Base-by-base conservation (phyloP, 1,140 invertebrate species). In the Drosophila bifasciata region DNA sequence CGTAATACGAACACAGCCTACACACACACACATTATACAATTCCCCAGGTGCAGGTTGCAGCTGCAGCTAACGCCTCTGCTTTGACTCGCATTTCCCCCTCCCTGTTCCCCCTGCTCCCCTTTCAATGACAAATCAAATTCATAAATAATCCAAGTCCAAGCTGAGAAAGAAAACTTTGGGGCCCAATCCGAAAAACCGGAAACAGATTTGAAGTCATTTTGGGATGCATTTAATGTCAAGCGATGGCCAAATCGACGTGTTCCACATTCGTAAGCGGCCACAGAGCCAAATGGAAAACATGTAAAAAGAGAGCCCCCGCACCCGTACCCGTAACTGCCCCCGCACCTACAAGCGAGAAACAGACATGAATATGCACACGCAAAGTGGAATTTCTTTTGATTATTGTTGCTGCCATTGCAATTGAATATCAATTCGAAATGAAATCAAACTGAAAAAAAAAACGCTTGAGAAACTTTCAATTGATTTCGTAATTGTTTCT, bases 371-470 rank as follows among this genome's bases (percentile, higher is more conserved):
- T 79, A 83, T 84, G 74, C 79, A 83, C 71, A 74, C 59, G 79
- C 75, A 66, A 75, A 49, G 36, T 59, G 55, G 75, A 72, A 71
- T 79, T 84, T 84, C 76, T 75, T 84, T 83, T 43, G 23, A 48
- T 68, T 68, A 68, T 60, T 57, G 45, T 44, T 52, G 13, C 41
- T 60, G 76, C 58, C 71, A 50, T 67, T 83, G 79, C 79, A 84
- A 83, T 84, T 83, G 79, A 83, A 84, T 84, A 59, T 67, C 80
- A 83, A 83, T 80, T 66, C 64, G 77, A 66, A 80, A 70, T 75
- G 59, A 63, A 79, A 79, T 70, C 59, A 69, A 70, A 79, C 71
- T 67, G 60, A 39, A 79, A 73, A 78, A 39, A 79, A 73, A 78
- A 78, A 73, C 75, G 58, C 75, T 78, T 58, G 46, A 53, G 60